Evolutionary conservation across 2,888 invertebrate species (phyloP).

Genomic region (Scelioninae gen. 1): DNA sequence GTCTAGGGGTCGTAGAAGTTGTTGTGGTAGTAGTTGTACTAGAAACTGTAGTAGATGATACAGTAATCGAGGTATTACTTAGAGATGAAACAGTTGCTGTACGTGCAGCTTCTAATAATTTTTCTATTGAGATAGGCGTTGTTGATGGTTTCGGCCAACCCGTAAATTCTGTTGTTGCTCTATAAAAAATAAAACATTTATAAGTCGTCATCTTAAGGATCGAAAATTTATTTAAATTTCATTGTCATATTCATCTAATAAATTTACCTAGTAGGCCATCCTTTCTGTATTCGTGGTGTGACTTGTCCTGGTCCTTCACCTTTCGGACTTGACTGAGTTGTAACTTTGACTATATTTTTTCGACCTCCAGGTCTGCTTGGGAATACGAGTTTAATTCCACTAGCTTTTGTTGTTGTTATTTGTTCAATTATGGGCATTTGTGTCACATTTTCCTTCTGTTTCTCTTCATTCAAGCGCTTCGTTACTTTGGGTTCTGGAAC

Average conservation of each 20-base stretch:
- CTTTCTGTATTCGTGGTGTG: slow-evolving; percentile 91
- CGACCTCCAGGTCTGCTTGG: slow-evolving; percentile 90
- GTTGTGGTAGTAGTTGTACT: slow-evolving; percentile 88
- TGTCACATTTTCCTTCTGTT: slow-evolving; percentile 43
- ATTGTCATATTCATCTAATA: not conserved
- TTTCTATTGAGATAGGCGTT: slow-evolving; percentile 93
- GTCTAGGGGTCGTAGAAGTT: slow-evolving; percentile 88
- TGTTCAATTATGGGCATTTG: slow-evolving; percentile 84
- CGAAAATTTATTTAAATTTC: too few relatives aligned
- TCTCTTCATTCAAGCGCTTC: slow-evolving; percentile 46
- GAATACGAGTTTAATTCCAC: slow-evolving; percentile 89
- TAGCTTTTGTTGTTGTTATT: slow-evolving; percentile 81
- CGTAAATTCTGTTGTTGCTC: slow-evolving; percentile 94
- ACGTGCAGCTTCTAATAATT: slow-evolving; percentile 88
- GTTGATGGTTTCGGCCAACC: slow-evolving; percentile 96
- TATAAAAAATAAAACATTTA: slow-evolving; percentile 80
- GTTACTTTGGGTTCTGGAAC: slow-evolving; percentile 56
- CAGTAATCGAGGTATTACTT: slow-evolving; percentile 81
- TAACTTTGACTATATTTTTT: slow-evolving; percentile 86
- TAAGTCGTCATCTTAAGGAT: too few relatives aligned
- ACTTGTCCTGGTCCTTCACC: slow-evolving; percentile 85
- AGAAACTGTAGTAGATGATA: slow-evolving; percentile 85
- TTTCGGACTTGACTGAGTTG: slow-evolving; percentile 85
- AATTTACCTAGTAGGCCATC: slow-evolving; percentile 91
- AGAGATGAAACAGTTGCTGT: slow-evolving; percentile 87